Conservation (phyloP, 2,113 vertebrate genomes). For the Rhinolophus sinicus region DNA sequence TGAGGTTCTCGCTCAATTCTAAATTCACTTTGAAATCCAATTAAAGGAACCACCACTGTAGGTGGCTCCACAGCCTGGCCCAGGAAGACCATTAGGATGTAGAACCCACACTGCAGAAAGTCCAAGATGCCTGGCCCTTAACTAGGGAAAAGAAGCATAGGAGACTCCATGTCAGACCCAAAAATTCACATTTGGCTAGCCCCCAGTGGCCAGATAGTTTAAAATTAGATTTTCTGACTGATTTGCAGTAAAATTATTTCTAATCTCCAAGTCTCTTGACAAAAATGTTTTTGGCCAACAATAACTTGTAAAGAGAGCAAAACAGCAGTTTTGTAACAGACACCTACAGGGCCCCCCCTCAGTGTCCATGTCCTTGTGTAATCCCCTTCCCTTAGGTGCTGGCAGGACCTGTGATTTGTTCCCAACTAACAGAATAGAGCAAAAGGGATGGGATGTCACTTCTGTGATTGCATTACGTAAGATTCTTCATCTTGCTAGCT, state of each 20-base stretch:
- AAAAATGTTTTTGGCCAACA: slow-evolving; percentile 28
- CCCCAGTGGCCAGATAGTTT: not conserved
- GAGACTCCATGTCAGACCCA: not conserved
- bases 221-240: slow-evolving; percentile 48
- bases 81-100: not conserved
- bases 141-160: not conserved
- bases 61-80: not conserved
- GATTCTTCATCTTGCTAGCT: not conserved
- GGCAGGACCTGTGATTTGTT: not conserved
- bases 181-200: not conserved
- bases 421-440: not conserved
- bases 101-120: not conserved
- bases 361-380: not conserved
- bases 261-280: not conserved
- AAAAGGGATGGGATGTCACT: not conserved
- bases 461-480: not conserved
- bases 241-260: slow-evolving; percentile 40
- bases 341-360: not conserved
- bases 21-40: slow-evolving; percentile 31
- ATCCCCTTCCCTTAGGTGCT: not conserved
- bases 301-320: not conserved
- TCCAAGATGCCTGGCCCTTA: not conserved
- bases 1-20: not conserved
- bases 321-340: not conserved
- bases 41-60: not conserved